Evolutionary conservation across 2,888 invertebrate species (phyloP).

Genomic region (Silvanus unidentatus): DNA sequence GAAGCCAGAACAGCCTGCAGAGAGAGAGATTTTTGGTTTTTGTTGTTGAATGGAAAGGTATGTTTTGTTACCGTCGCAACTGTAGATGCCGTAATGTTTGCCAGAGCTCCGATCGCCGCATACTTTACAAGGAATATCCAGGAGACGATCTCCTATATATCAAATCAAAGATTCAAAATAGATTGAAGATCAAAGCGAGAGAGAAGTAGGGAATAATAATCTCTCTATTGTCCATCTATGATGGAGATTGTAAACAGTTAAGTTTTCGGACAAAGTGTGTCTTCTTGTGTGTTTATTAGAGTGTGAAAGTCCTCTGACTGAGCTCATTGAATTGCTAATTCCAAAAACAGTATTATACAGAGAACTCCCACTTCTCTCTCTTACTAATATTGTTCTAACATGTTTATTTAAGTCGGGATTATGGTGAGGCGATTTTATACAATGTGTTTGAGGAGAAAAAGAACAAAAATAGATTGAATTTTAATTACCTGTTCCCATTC

Average conservation of each 20-base stretch:
- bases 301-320: too few relatives aligned
- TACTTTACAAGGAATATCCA: conserved; percentile 98
- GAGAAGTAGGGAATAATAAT: too few relatives aligned
- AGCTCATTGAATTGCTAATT: too few relatives aligned
- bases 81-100: conserved; percentile 99
- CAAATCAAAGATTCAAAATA: conserved; percentile 15
- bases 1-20: conserved; percentile 85
- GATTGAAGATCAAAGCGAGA: background rate
- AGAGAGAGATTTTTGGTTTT: conserved; percentile 6
- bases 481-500: conserved; percentile 65
- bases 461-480: too few relatives aligned
- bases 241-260: too few relatives aligned
- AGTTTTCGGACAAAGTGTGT: too few relatives aligned
- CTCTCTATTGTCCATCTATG: too few relatives aligned
- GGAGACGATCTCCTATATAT: conserved; percentile 82
- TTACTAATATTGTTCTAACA: too few relatives aligned
- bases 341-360: too few relatives aligned
- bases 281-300: too few relatives aligned
- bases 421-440: background rate
- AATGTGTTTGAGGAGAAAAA: background rate
- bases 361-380: too few relatives aligned
- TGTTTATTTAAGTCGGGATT: too few relatives aligned
- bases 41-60: background rate
- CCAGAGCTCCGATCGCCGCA: conserved; percentile 98
- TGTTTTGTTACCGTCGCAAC: conserved; percentile 84